Conservation (phyloP, 2,113 vertebrate genomes). For the Amblyopsis rosae region DNA sequence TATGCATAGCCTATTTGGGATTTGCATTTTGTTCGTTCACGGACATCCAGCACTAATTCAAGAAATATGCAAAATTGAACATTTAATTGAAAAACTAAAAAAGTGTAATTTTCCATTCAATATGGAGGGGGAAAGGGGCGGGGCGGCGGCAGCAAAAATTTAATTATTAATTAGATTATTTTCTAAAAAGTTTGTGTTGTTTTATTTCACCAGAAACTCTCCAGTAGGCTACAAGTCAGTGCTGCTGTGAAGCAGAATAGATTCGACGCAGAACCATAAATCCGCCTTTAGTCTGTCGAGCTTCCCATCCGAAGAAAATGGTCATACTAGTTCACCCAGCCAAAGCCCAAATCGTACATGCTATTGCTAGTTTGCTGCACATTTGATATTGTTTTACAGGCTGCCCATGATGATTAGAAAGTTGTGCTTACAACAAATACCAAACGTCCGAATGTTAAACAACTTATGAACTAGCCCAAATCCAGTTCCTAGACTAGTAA, state of each 20-base stretch:
- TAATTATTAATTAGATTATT: background rate
- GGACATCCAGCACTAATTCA: background rate
- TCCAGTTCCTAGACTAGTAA: too few relatives aligned
- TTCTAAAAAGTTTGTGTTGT: background rate
- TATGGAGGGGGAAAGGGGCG: too few relatives aligned
- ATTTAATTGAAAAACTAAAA: too few relatives aligned
- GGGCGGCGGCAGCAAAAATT: too few relatives aligned
- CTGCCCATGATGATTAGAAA: slow-evolving; percentile 9
- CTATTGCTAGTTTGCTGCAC: background rate
- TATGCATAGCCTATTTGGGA: slow-evolving; percentile 27
- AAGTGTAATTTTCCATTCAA: too few relatives aligned
- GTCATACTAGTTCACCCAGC: slow-evolving; percentile 5
- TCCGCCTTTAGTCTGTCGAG: background rate
- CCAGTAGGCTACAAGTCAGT: background rate
- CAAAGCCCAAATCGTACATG: slow-evolving; percentile 8
- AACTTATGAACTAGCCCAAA: too few relatives aligned
- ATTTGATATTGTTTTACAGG: background rate
- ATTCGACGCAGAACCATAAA: too few relatives aligned
- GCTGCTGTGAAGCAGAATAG: background rate
- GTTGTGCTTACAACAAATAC: background rate
- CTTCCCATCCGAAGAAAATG: slow-evolving; percentile 1
- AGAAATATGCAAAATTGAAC: too few relatives aligned
- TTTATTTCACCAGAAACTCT: background rate
- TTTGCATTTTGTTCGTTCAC: slow-evolving; percentile 1
- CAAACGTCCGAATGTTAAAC: background rate